phyloP scores from a whole-genome alignment of 2,797 vertebrate genomes.

The Salarias fasciatus region DNA sequence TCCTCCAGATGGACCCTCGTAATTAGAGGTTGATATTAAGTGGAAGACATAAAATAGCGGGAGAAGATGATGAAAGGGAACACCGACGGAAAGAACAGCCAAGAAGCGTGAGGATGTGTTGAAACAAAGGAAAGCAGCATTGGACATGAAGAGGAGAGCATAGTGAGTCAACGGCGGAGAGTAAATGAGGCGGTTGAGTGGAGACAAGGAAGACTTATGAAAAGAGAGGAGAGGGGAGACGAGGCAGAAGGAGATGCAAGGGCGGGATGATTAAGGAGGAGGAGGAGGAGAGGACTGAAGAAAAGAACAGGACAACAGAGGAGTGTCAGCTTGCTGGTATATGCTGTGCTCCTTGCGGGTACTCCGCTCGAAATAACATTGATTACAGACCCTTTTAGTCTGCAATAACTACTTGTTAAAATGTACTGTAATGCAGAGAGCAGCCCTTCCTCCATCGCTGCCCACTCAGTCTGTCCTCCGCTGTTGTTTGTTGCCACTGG shows the following conservation, averaged over 20 bases:
- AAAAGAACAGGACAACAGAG: slow-evolving; percentile 36
- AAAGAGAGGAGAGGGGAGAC: slow-evolving; percentile 16
- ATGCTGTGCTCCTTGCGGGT: slow-evolving; percentile 26
- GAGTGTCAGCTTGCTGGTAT: slow-evolving; percentile 36
- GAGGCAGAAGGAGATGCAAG: slow-evolving; percentile 15
- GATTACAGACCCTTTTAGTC: slow-evolving; percentile 71
- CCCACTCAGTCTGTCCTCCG: slow-evolving; percentile 53
- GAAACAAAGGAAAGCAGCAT: slow-evolving; percentile 10
- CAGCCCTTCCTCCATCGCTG: slow-evolving; percentile 31
- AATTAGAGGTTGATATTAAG: slow-evolving; percentile 46
- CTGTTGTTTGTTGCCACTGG: not conserved
- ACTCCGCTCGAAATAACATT: slow-evolving; percentile 63
- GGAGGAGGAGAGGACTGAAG: slow-evolving; percentile 41
- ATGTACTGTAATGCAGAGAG: slow-evolving; percentile 40
- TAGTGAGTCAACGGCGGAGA: slow-evolving; percentile 8
- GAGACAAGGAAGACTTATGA: slow-evolving; percentile 6
- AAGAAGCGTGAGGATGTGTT: slow-evolving; percentile 1
- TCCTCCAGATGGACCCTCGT: slow-evolving; percentile 41
- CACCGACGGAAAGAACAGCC: not conserved
- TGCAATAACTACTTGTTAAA: slow-evolving; percentile 62
- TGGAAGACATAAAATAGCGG: slow-evolving; percentile 8
- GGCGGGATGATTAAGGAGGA: slow-evolving; percentile 58
- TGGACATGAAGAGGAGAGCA: not conserved
- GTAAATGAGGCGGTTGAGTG: slow-evolving; percentile 18
- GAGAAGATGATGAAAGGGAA: not conserved